These are phyloP conservation scores for Zaprionus vittiger DNA, from an alignment of 1,140 invertebrate genomes.

Conservation along the genomic window DNA sequence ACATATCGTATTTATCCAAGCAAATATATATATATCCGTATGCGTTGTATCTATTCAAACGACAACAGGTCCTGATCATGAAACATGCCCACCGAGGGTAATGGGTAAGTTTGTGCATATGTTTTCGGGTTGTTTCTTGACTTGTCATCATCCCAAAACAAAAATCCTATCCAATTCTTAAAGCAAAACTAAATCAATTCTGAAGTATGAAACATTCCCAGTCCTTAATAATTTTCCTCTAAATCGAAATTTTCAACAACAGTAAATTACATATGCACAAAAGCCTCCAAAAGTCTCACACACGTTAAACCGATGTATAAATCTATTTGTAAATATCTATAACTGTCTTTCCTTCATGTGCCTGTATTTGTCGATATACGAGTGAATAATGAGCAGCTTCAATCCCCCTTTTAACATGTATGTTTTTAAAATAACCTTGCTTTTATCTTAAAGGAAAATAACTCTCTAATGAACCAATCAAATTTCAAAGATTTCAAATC, in stretches of 20 bases:
- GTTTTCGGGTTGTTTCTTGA: slow-evolving; percentile 42
- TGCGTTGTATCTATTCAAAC: slow-evolving; percentile 73
- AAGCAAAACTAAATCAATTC: slow-evolving; percentile 14
- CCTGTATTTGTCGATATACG: slow-evolving; percentile 23
- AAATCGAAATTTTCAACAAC: slow-evolving; percentile 27
- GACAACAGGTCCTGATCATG: slow-evolving; percentile 85
- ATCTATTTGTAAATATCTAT: slow-evolving; percentile 60
- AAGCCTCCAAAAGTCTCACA: slow-evolving; percentile 28
- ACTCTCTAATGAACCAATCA: slow-evolving; percentile 11
- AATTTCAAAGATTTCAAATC: background rate
- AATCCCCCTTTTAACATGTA: slow-evolving; percentile 2
- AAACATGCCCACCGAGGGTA: slow-evolving; percentile 84
- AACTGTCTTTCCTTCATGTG: slow-evolving; percentile 15
- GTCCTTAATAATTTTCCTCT: slow-evolving; percentile 42
- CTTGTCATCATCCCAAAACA: slow-evolving; percentile 12
- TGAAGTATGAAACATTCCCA: background rate
- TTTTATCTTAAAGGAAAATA: background rate
- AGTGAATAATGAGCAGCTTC: slow-evolving; percentile 33
- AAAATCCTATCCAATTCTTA: slow-evolving; percentile 7
- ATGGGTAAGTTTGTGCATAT: slow-evolving; percentile 84
- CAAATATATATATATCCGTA: slow-evolving; percentile 67
- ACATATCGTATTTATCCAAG: slow-evolving; percentile 19
- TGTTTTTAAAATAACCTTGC: background rate
- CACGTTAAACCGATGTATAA: slow-evolving; percentile 30
- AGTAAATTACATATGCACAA: slow-evolving; percentile 65